A percentile compares a stretch with the other conserved stretches of the same genome.
These are phyloP conservation scores for Trididemnum nubilum DNA, from an alignment of 23 tunicate genomes.

Conservation along the genomic window DNA sequence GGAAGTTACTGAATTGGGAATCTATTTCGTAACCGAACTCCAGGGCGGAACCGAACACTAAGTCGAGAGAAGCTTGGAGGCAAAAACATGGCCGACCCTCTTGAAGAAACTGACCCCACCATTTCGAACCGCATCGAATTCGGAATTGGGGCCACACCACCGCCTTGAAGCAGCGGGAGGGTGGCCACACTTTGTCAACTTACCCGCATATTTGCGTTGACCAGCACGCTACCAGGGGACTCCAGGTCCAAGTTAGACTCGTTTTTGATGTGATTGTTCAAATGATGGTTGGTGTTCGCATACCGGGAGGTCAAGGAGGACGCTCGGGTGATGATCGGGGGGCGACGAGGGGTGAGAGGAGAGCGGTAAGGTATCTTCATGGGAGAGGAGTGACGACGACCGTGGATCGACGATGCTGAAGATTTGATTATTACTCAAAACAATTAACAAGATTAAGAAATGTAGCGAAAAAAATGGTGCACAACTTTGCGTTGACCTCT, in stretches of 20 bases:
- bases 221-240: slow-evolving; percentile 83
- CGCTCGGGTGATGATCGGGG: slow-evolving; percentile 41
- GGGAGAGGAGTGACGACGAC: slow-evolving; percentile 25
- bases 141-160: too few species aligned
- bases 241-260: slow-evolving; percentile 59
- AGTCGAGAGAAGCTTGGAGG: neutral
- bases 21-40: neutral
- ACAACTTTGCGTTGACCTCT: too few species aligned
- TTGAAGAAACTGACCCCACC: too few species aligned
- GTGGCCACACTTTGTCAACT: too few species aligned
- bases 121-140: too few species aligned
- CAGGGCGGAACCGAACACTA: neutral
- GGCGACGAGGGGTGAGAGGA: slow-evolving; percentile 30
- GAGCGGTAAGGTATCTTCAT: neutral
- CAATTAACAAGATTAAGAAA: neutral
- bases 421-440: neutral
- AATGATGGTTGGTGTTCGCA: neutral
- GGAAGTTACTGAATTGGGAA: neutral
- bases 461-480: too few species aligned
- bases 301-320: slow-evolving; percentile 22
- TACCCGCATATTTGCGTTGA: slow-evolving; percentile 81
- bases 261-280: slow-evolving; percentile 10
- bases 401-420: slow-evolving; percentile 1
- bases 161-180: too few species aligned
- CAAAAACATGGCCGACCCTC: too few species aligned